These are phyloP conservation scores for Gymnocephalus cernua DNA, from an alignment of 2,113 vertebrate genomes.

Conservation along the genomic window DNA sequence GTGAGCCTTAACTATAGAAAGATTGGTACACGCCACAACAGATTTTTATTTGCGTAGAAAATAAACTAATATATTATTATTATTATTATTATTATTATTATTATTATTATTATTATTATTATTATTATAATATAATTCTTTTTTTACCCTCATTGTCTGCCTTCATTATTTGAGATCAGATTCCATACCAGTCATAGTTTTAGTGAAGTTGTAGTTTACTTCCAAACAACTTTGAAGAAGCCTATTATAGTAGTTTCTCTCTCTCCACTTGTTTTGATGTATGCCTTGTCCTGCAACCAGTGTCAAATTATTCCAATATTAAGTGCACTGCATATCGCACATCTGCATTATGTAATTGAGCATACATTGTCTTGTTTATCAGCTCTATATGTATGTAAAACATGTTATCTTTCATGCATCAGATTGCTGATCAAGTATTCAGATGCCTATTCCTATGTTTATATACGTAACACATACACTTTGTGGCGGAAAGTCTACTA, in stretches of 20 bases:
- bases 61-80: too few species aligned
- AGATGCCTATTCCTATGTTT: background rate
- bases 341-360: background rate
- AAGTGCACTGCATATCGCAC: background rate
- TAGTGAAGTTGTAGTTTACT: background rate
- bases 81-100: too few species aligned
- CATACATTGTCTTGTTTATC: background rate
- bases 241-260: too few species aligned
- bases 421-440: background rate
- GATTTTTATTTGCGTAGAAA: background rate
- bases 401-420: background rate
- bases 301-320: background rate
- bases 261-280: background rate
- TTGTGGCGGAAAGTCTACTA: too few species aligned
- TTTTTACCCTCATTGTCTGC: background rate
- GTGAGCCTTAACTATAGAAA: background rate
- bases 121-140: too few species aligned
- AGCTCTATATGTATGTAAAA: background rate
- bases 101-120: too few species aligned
- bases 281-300: background rate
- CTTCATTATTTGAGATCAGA: background rate
- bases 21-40: too few species aligned
- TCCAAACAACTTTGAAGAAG: too few species aligned
- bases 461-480: background rate
- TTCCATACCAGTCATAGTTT: background rate